Percentiles rank a stretch among this genome's conserved stretches.
Conservation (phyloP, 2,113 vertebrate genomes). For the Cheirogaleus medius region DNA sequence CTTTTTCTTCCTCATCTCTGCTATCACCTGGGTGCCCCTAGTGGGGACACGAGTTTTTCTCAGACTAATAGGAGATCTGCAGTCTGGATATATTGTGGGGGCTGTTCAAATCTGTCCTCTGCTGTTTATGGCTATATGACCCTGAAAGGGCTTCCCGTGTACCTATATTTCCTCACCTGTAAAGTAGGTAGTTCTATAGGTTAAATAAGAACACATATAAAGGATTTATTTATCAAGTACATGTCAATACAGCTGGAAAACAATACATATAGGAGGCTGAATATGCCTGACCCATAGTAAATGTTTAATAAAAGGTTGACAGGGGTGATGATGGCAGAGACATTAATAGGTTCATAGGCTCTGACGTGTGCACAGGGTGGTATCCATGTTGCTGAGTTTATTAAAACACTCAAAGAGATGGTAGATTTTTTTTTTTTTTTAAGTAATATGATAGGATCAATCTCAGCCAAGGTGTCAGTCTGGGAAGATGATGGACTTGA, state of each 20-base stretch:
- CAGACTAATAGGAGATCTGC: neutral
- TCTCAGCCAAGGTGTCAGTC: neutral
- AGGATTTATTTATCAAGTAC: neutral
- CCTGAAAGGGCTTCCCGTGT: neutral
- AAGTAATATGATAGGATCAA: neutral
- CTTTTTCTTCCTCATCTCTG: neutral
- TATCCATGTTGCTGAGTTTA: neutral
- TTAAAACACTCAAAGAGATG: neutral
- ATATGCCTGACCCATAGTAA: neutral
- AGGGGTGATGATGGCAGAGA: neutral
- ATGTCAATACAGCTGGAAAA: neutral
- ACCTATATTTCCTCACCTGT: neutral
- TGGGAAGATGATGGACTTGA: neutral
- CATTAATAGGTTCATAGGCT: neutral
- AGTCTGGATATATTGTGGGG: neutral
- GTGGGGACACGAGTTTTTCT: neutral
- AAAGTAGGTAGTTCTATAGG: neutral
- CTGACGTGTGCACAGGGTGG: too few species aligned
- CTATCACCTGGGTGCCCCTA: neutral
- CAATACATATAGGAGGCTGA: neutral
- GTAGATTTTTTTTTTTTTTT: neutral
- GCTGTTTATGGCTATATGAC: neutral
- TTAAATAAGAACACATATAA: neutral
- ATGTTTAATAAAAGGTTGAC: neutral
- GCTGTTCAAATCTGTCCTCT: neutral